Base-by-base conservation (phyloP, 1,140 invertebrate genomes). In the Drosophila willistoni region DNA sequence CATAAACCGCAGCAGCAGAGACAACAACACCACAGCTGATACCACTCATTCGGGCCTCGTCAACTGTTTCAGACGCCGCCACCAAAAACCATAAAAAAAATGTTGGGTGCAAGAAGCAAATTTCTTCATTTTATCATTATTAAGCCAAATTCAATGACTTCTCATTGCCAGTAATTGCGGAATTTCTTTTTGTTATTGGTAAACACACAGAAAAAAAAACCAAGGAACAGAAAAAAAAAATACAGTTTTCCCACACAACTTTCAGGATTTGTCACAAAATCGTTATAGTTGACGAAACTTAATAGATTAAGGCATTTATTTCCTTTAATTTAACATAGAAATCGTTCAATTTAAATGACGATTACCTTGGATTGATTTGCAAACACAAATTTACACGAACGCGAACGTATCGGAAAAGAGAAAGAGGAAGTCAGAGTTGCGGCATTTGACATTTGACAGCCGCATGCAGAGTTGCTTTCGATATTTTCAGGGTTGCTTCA, bases 301-400 rank as follows among this genome's bases (percentile, higher is more conserved):
- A 22, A 51, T 12, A 51, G 44, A 51, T 12, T 51, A n/a, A 39
- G 39, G 29, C 51, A 71, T 64, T 62, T 12, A 19, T 25, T 7
- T 13, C 13, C 70, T 81, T 74, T 64, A 34, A 64, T 74, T 17
- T 55, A 39, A 36, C 47, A 59, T 59, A 59, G 56, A 69, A 65
- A 81, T 68, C 71, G 44, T 13, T 72, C 36, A 68, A 70, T 71
- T 76, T 77, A 47, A 62, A 68, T 78, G 75, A 51, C 79, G 90
- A 87, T 91, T 91, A 91, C 90, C 90, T 91, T 86, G 79, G 90
- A 91, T 91, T 90, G 80, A 76, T 90, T 87, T 85, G 91, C 80
- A 80, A 91, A 91, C 72, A 91, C 87, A 90, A 89, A 81, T 86
- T 83, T 85, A 91, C 90, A 87, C 90, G 82, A 91, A 84, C 90